These are phyloP conservation scores for Hoplodrina blanda DNA, from an alignment of 2,888 invertebrate species.

Conservation along the genomic window DNA sequence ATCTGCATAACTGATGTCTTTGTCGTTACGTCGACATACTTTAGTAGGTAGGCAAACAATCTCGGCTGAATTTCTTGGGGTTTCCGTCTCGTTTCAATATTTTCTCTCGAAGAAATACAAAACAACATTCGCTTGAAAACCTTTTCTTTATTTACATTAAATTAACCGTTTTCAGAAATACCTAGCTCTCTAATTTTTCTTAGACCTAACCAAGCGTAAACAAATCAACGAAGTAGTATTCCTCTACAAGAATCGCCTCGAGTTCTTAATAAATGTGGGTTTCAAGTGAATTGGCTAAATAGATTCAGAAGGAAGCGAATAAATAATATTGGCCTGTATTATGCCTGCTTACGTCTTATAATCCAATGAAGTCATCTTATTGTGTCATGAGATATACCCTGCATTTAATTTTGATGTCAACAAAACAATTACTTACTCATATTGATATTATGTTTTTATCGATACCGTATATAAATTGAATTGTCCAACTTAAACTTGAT, in stretches of 20 bases:
- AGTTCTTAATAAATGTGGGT: conserved; percentile 21
- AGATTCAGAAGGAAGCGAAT: conserved; percentile 38
- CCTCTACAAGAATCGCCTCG: not conserved
- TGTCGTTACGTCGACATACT: conserved; percentile 53
- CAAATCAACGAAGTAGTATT: conserved; percentile 10
- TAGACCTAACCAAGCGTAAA: not conserved
- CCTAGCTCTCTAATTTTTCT: not conserved
- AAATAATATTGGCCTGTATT: conserved; percentile 27
- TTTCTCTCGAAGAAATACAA: conserved; percentile 28
- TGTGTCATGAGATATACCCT: conserved; percentile 12
- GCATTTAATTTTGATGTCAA: conserved; percentile 21
- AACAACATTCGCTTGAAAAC: conserved; percentile 14
- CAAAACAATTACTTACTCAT: not conserved
- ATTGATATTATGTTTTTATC: not conserved
- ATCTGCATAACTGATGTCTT: conserved; percentile 79
- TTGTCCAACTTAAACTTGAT: conserved; percentile 14
- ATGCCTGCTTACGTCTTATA: conserved; percentile 21
- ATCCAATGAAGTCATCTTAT: conserved; percentile 30
- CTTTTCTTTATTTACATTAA: conserved; percentile 16
- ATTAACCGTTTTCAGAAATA: conserved; percentile 4
- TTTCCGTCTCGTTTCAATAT: conserved; percentile 37
- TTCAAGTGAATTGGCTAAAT: conserved; percentile 21
- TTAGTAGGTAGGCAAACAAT: conserved; percentile 34
- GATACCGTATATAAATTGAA: not conserved
- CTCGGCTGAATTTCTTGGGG: conserved; percentile 30